Evolutionary conservation across 2,797 vertebrate species (phyloP).

Genomic region (Girardinus metallicus): DNA sequence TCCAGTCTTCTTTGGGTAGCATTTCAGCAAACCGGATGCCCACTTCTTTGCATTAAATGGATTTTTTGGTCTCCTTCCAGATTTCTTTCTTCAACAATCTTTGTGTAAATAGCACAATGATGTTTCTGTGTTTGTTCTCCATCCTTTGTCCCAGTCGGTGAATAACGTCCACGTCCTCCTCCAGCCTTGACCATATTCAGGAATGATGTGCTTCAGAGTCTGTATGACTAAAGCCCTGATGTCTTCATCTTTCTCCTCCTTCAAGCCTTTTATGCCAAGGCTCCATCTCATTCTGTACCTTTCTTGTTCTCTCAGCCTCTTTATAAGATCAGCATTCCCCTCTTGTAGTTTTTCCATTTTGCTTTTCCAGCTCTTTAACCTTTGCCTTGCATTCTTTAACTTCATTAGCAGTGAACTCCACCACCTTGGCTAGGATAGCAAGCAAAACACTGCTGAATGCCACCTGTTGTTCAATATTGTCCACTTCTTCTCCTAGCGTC

Average conservation of each 20-base stretch:
- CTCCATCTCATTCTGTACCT: not conserved
- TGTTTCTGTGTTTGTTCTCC: not conserved
- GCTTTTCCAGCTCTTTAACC: not conserved
- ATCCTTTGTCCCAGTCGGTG: not conserved
- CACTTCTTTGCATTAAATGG: too few species aligned
- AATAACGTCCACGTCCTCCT: not conserved
- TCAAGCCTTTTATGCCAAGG: not conserved
- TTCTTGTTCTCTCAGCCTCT: not conserved
- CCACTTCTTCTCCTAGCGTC: not conserved
- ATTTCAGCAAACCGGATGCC: too few species aligned
- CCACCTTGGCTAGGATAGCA: not conserved
- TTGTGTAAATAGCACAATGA: not conserved
- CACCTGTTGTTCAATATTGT: not conserved
- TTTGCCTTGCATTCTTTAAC: not conserved
- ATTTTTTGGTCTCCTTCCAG: not conserved
- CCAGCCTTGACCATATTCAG: not conserved
- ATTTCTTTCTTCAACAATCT: not conserved
- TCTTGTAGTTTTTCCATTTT: not conserved
- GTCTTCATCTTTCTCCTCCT: not conserved
- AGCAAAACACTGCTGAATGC: not conserved
- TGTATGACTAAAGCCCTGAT: not conserved
- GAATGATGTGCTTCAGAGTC: not conserved
- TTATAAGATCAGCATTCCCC: too few species aligned
- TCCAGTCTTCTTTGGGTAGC: too few species aligned
- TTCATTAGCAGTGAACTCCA: not conserved